These are phyloP conservation scores for Vidua macroura DNA, from an alignment of 2,113 vertebrate species.

Conservation along the genomic window DNA sequence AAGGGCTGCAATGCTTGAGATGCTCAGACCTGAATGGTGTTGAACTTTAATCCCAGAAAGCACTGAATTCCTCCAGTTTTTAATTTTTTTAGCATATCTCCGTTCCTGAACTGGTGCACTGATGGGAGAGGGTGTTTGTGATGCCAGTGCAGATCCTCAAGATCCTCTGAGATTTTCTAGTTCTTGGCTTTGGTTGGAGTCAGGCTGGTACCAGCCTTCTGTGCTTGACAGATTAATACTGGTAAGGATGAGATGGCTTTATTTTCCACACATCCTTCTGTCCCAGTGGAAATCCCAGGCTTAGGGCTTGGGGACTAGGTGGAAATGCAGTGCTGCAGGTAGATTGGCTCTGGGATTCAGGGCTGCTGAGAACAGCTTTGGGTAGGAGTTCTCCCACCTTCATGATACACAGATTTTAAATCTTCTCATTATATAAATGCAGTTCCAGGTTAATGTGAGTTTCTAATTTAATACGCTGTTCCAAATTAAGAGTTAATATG, in stretches of 20 bases:
- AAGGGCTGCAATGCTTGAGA: not conserved
- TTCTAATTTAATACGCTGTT: conserved; percentile 49
- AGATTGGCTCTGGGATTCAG: not conserved
- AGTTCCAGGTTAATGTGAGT: conserved; percentile 57
- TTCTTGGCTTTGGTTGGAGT: not conserved
- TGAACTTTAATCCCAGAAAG: not conserved
- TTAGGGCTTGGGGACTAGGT: not conserved
- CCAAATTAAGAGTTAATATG: conserved; percentile 52
- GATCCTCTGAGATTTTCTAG: not conserved
- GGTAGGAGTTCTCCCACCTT: not conserved
- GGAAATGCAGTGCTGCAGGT: not conserved
- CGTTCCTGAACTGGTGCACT: not conserved
- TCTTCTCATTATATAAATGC: conserved; percentile 44
- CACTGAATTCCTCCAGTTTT: not conserved
- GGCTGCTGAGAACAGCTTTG: not conserved
- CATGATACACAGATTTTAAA: conserved; percentile 16
- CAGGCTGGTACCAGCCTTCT: not conserved
- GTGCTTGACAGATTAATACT: not conserved
- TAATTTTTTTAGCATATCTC: not conserved
- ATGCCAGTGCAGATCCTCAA: not conserved
- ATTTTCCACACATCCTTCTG: not conserved
- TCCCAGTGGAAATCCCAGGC: not conserved
- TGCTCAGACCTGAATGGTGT: not conserved
- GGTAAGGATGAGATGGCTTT: not conserved
- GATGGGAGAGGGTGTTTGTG: not conserved